These are phyloP conservation scores for Malaclemys terrapin DNA, from an alignment of 2,113 vertebrate genomes.

Conservation along the genomic window DNA sequence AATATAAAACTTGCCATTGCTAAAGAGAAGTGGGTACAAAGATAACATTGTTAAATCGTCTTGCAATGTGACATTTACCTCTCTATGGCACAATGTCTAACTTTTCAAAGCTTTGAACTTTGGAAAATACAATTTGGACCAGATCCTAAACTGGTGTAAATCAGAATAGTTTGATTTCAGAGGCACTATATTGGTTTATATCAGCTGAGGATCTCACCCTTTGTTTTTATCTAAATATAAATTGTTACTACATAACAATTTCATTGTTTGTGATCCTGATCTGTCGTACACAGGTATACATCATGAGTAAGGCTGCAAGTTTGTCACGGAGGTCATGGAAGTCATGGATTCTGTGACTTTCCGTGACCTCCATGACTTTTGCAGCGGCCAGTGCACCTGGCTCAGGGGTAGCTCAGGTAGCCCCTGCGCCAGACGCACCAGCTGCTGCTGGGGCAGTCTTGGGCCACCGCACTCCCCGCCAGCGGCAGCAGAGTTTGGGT, in stretches of 20 bases:
- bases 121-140: background rate
- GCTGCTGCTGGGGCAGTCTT: too few relatives aligned
- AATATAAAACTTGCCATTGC: background rate
- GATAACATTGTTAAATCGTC: background rate
- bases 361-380: too few relatives aligned
- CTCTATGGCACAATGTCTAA: rapidly evolving
- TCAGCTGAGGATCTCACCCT: background rate
- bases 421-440: too few relatives aligned
- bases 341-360: too few relatives aligned
- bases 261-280: background rate
- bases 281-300: background rate
- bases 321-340: too few relatives aligned
- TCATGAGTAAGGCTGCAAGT: background rate
- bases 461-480: too few relatives aligned
- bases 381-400: too few relatives aligned
- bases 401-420: too few relatives aligned
- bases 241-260: background rate
- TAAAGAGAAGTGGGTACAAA: background rate
- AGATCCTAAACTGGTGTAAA: background rate
- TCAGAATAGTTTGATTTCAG: background rate
- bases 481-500: too few relatives aligned
- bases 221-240: background rate
- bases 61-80: background rate
- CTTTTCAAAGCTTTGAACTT: background rate
- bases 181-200: background rate